Conservation (phyloP, 2,888 invertebrate species). For the Thyatira batis region DNA sequence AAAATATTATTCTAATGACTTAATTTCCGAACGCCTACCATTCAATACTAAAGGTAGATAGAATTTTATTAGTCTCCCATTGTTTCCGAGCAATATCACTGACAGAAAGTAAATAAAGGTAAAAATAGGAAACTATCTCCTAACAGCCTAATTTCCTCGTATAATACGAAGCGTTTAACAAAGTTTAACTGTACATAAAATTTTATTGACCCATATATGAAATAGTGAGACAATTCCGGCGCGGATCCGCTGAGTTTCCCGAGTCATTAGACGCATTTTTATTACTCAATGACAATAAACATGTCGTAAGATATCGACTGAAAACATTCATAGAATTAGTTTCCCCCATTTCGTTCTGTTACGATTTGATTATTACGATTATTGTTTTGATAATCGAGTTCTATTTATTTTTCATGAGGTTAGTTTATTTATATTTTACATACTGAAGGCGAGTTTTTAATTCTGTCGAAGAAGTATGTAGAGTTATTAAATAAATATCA, state of each 20-base stretch:
- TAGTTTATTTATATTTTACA: conserved; percentile 30
- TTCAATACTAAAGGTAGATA: neutral
- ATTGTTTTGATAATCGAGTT: conserved; percentile 62
- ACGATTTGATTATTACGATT: conserved; percentile 67
- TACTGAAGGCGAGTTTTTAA: neutral
- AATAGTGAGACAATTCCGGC: conserved; percentile 75
- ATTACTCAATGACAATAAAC: conserved; percentile 79
- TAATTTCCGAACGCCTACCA: no score
- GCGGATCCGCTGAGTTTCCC: conserved; percentile 65
- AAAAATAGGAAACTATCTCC: neutral
- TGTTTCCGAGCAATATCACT: neutral
- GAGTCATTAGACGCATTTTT: conserved; percentile 80
- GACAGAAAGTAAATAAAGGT: conserved; percentile 4
- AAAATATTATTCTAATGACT: no score
- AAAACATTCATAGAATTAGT: conserved; percentile 78
- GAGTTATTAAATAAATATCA: neutral
- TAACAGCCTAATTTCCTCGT: conserved; percentile 37
- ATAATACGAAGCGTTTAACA: conserved; percentile 66
- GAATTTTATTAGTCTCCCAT: neutral
- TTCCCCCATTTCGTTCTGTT: conserved; percentile 43
- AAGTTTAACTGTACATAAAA: conserved; percentile 80
- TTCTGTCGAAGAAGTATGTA: neutral
- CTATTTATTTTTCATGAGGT: conserved; percentile 51
- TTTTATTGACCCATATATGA: conserved; percentile 81
- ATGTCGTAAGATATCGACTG: conserved; percentile 79